Base-by-base conservation (phyloP, 1,140 invertebrate species). In the Battus philenor region DNA sequence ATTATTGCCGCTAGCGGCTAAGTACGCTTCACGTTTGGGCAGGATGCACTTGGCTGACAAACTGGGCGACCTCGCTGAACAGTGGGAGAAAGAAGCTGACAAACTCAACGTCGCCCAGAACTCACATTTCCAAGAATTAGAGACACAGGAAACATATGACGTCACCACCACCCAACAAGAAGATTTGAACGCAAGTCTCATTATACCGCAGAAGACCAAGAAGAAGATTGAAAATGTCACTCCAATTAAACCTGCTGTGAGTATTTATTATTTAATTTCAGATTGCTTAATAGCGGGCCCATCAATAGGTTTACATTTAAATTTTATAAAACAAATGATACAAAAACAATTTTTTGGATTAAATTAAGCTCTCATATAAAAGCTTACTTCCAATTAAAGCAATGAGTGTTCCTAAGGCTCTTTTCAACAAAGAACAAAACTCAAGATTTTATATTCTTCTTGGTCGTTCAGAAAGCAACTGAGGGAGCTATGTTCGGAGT, bases 1-100 rank as follows among this genome's bases (percentile, higher is more conserved):
- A 30, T 87, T 96, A 0, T 72, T 97, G 22, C 92, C 95, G 57
- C 83, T 97, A 15, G 95, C 95, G 2, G 91, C 95, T 2, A 95
- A 95, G 61, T 98, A 97, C 83, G 94, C 95, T 2, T 90, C 90
- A 2, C 91, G 93, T 48, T 79, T 93, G 0, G 91, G 92, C 20
- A 90, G 91, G 59, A 89, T 91, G 34, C 90, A 93, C 51, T 87
- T 98, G 13, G 93, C 93, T 0, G 92, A 96, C 54, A 92, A 91
- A 71, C 77, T 95, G 17, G 66, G 79, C 0, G 75, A 73, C 31
- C 50, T 86, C 4, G 61, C 70, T 1, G 71, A 78, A 10, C 49
- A 66, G 1, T 80, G 73, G 61, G 72, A 85, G 15, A 64, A 54
- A 12, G 74, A 81, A 7, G 50, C 68, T 6, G 63, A 71, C 38